Conservation (phyloP, 2,888 invertebrate species). For the Linyphia triangularis region DNA sequence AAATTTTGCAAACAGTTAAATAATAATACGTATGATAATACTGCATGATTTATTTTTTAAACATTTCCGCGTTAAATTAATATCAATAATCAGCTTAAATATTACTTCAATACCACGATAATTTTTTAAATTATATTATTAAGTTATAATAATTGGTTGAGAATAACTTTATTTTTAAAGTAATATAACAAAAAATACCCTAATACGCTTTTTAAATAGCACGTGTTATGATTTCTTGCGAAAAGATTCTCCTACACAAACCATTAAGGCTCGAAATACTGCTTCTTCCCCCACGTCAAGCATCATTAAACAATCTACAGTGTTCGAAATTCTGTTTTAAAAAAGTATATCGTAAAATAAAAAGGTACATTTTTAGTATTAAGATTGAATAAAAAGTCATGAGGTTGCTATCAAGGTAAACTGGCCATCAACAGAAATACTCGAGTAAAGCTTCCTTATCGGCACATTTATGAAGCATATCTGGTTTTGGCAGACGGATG, state of each 20-base stretch:
- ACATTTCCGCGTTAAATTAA: too few species aligned
- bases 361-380: neutral
- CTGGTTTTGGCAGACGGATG: slow-evolving; percentile 46
- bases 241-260: neutral
- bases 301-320: neutral
- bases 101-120: too few species aligned
- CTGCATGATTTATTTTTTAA: too few species aligned
- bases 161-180: too few species aligned
- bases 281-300: neutral
- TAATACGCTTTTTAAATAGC: neutral
- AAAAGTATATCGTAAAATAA: neutral
- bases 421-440: slow-evolving; percentile 27
- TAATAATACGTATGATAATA: too few species aligned
- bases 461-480: slow-evolving; percentile 51
- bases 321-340: neutral
- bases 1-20: too few species aligned
- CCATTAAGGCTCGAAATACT: neutral
- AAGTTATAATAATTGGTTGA: too few species aligned
- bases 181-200: too few species aligned
- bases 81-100: too few species aligned
- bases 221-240: neutral
- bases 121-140: too few species aligned
- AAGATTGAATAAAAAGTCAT: slow-evolving; percentile 11
- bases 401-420: slow-evolving; percentile 19
- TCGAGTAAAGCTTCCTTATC: slow-evolving; percentile 50